phyloP scores from a whole-genome alignment of 2,113 vertebrate species.

The Asarcornis scutulata region DNA sequence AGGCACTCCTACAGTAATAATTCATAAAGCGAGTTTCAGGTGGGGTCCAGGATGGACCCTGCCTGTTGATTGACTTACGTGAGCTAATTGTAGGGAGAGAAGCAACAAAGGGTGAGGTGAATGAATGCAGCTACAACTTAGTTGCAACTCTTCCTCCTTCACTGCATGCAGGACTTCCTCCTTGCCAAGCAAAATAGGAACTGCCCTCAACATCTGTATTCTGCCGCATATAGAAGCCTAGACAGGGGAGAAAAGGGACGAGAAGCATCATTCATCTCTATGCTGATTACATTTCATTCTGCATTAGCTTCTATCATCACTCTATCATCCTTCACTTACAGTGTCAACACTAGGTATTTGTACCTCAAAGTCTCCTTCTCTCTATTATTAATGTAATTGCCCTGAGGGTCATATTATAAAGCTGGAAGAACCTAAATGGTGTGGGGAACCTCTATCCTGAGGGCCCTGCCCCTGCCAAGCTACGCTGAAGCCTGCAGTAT shows the following conservation, averaged over 20 bases:
- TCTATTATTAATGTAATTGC: rapidly evolving
- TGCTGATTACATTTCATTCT: background rate
- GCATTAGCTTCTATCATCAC: background rate
- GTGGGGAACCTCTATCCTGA: background rate
- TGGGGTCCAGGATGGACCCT: background rate
- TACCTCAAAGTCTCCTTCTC: background rate
- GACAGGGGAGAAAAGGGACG: background rate
- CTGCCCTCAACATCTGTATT: background rate
- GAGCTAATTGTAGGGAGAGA: background rate
- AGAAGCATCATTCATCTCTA: background rate
- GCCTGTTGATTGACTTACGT: rapidly evolving
- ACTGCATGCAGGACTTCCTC: background rate
- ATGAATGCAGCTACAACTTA: background rate
- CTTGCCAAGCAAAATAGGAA: background rate
- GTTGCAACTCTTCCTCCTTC: background rate
- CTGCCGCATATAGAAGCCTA: background rate
- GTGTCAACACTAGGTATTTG: background rate
- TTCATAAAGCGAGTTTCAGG: background rate
- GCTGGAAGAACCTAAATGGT: background rate
- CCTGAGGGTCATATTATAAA: background rate
- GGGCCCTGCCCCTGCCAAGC: background rate
- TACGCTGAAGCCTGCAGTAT: background rate
- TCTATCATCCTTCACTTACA: background rate
- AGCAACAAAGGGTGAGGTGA: background rate
- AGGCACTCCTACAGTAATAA: background rate